Evolutionary conservation across 1,140 invertebrate species (phyloP), one percentile per base, ranked within the genome.

Genomic region (Lucilia sericata): DNA sequence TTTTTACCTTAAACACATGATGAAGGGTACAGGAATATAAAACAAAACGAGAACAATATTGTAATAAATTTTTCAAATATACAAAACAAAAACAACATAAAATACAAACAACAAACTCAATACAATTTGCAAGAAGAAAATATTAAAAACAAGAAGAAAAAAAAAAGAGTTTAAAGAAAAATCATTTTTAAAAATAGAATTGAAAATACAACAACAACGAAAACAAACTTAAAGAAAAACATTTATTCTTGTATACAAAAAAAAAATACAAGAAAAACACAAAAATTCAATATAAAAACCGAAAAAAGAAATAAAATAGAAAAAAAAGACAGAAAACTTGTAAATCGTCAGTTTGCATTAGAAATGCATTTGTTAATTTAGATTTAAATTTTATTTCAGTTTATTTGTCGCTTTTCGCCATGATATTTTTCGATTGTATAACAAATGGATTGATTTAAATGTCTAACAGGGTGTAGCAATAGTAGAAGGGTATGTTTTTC

Each of bases 281-380:
- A 74, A 83, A 65, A 82, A 74, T 83, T 83, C 75, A 70, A 83
- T 75, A 76, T 30, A 30, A 30, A 30, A 30, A 30, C 25, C 25
- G 1, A 30, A 30, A 30, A 30, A 30, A 30, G 3, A 30, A 30
- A 30, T 30, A 30, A 30, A 30, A n/a, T n/a, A n/a, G 1, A 30
- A 30, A 17, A 51, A 51, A 76, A 51, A 83, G 76, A 83, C 51
- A 83, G 83, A 42, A 88, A 82, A 87, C 87, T 89, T 88, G 88
- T 89, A 89, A 89, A 89, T 89, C 87, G 86, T 89, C 88, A 86
- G 87, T 87, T 89, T 89, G 88, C 88, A 89, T 89, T 89, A 88
- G 87, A 86, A 87, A 89, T 87, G 83, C 85, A 84, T 86, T 89
- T 89, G 87, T 89, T 89, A 89, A 89, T 89, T 87, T 83, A 25